Base-by-base conservation (phyloP, 2,797 vertebrate species). In the Masticophis lateralis region DNA sequence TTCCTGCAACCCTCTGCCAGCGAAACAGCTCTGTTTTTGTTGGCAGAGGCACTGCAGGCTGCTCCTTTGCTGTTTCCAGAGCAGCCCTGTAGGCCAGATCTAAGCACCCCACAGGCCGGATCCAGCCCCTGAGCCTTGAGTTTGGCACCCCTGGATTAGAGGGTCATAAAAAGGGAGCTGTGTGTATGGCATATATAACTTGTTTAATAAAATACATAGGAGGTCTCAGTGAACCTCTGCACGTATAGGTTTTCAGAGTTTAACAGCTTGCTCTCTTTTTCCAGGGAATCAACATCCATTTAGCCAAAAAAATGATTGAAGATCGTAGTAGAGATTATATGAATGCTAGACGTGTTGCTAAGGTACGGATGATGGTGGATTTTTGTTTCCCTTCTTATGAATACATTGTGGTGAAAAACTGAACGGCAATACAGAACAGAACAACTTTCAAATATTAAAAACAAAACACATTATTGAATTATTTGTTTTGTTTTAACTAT, bases 241-340 rank as follows among this genome's bases (percentile, higher is more conserved):
- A 60, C 10, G 61, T 22, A 89, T n/a, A 83, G 28, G 9, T 83
- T 86, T 74, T 22, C 66, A 87, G 32, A n/a, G 28, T n/a, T 93
- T 74, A 87, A 93, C 51, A 90, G 27, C 95, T 94, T 91, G 61
- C 32, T 93, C 11, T 94, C 96, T 95, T 93, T 13, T 95, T 27
- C 86, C 97, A 99, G 99, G 99, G 99, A 93, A 99, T 99, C 96
- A 99, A 99, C 96, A 98, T 99, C 95, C 99, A 99, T 96, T 98
- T 99, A 98, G 99, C 99, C 93, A 99, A 99, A 98, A 99, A 99
- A 98, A 99, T 99, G 99, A 99, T 99, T 87, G 99, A 99, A 97
- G 99, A 99, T 97, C 98, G 99, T 91, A 99, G 99, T 97, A 98
- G 99, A 97, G 99, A 99, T 97, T 99, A 99, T 95, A 99, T 99